Percentiles rank a stretch among this genome's conserved stretches.
These are phyloP conservation scores for Benitochromis conjunctus DNA, from an alignment of 2,113 vertebrate genomes.

Conservation along the genomic window DNA sequence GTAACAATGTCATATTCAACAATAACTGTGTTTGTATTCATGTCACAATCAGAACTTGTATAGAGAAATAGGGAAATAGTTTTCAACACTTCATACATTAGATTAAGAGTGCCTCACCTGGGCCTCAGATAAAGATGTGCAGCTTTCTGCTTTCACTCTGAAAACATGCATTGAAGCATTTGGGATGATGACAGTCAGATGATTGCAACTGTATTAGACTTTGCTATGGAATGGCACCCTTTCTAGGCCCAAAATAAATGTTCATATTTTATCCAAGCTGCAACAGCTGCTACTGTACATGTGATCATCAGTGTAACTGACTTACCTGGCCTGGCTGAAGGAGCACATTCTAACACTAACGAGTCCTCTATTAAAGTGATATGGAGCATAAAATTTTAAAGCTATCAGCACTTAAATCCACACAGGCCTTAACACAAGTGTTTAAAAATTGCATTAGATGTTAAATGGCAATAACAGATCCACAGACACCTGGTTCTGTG, in stretches of 20 bases:
- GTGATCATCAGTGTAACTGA: background rate
- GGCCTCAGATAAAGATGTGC: background rate
- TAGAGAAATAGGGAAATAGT: background rate
- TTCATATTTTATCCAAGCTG: background rate
- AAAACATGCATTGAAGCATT: background rate
- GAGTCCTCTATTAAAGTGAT: background rate
- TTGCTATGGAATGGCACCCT: background rate
- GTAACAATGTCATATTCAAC: background rate
- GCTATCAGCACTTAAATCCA: background rate
- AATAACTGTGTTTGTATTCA: background rate
- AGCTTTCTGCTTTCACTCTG: background rate
- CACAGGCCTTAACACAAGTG: background rate
- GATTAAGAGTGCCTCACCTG: background rate
- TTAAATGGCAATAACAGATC: background rate
- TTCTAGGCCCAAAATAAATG: background rate
- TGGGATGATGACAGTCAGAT: background rate
- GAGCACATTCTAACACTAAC: background rate
- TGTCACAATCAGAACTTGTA: background rate
- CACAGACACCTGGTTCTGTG: conserved; percentile 20
- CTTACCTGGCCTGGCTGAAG: background rate
- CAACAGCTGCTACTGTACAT: conserved; percentile 2
- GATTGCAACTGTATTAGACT: background rate
- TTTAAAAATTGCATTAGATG: background rate
- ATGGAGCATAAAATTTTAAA: background rate
- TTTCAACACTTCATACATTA: background rate